Percentiles rank a stretch among this genome's conserved stretches.
Conservation (phyloP, 2,797 vertebrate species). For the Acropternis orthonyx region DNA sequence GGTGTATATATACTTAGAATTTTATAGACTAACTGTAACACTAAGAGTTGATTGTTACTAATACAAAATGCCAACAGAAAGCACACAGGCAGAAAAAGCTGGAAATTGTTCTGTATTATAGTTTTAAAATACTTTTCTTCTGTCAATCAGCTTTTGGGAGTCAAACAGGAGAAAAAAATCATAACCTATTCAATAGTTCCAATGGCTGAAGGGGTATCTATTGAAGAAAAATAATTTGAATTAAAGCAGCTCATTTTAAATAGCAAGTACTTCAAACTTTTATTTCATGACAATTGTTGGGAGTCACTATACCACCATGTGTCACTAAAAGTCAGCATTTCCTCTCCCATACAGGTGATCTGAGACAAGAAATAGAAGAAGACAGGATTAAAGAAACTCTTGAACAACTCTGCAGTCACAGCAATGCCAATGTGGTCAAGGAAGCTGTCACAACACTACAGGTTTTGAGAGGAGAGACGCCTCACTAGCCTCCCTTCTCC, state of each 20-base stretch:
- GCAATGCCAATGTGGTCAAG: conserved; percentile 80
- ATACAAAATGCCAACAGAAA: not conserved
- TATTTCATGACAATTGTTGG: not conserved
- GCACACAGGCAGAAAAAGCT: not conserved
- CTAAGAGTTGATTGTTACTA: not conserved
- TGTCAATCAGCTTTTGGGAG: not conserved
- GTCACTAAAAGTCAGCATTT: not conserved
- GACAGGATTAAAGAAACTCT: conserved; percentile 83
- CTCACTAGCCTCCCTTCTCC: not conserved
- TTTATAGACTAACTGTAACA: not conserved
- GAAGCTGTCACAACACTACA: conserved; percentile 80
- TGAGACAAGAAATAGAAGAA: conserved; percentile 83
- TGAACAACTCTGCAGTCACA: conserved; percentile 76
- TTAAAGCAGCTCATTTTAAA: not conserved
- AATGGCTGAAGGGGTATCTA: not conserved
- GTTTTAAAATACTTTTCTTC: not conserved
- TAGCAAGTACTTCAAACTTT: not conserved
- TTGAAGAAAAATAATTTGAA: not conserved
- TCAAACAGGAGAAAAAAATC: not conserved
- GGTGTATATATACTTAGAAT: not conserved
- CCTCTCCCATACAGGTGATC: conserved; percentile 68
- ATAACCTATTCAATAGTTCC: not conserved
- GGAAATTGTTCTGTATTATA: not conserved
- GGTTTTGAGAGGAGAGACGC: conserved; percentile 54
- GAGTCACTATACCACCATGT: not conserved